Conservation (phyloP, 1,140 invertebrate genomes). For the Nymphalis io region DNA sequence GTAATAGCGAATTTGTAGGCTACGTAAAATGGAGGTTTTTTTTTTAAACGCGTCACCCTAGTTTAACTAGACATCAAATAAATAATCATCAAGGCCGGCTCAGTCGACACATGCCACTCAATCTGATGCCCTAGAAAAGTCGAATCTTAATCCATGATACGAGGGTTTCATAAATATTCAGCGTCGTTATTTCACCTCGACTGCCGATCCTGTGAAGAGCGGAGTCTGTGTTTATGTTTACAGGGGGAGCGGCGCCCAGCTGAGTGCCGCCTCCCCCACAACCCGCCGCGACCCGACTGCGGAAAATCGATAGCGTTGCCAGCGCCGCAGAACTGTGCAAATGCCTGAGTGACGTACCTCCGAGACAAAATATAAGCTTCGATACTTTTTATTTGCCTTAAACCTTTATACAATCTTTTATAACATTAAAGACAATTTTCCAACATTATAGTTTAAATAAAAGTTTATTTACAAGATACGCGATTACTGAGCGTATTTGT, state of each 20-base stretch:
- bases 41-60: too few relatives aligned
- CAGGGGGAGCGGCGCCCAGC: conserved; percentile 63
- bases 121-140: conserved; percentile 72
- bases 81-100: conserved; percentile 3
- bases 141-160: conserved; percentile 71
- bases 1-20: too few relatives aligned
- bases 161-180: conserved; percentile 76
- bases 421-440: conserved; percentile 6
- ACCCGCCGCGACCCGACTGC: conserved; percentile 45
- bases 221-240: conserved; percentile 76
- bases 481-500: background rate
- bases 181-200: conserved; percentile 75
- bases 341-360: conserved; percentile 61
- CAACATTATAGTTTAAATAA: background rate
- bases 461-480: too few relatives aligned
- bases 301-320: conserved; percentile 73
- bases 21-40: too few relatives aligned
- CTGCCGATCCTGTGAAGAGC: conserved; percentile 69
- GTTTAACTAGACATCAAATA: background rate
- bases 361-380: conserved; percentile 41
- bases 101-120: conserved; percentile 49
- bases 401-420: conserved; percentile 6
- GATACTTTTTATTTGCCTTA: conserved; percentile 19
- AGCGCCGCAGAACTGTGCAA: conserved; percentile 67
- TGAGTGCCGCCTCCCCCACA: conserved; percentile 50